Percentiles rank a stretch among this genome's conserved stretches.
Conservation (phyloP, 2,113 vertebrate species). For the Panurus biarmicus region DNA sequence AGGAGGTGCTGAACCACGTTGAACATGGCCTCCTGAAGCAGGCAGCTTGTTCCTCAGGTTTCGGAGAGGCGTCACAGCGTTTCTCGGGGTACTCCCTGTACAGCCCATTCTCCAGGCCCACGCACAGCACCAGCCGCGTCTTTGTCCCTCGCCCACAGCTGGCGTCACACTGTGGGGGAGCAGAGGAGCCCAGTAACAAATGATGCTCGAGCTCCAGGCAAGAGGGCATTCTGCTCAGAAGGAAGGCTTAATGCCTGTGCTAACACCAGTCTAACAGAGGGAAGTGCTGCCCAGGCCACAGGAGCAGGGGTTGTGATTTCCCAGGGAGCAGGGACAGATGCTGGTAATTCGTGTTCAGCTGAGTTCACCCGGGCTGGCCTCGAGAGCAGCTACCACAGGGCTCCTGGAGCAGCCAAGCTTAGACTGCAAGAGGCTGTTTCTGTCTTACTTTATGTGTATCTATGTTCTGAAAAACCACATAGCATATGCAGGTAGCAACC, state of each 20-base stretch:
- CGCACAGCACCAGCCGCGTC: slow-evolving; percentile 72
- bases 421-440: background rate
- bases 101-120: slow-evolving; percentile 72
- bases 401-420: background rate
- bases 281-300: background rate
- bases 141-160: slow-evolving; percentile 76
- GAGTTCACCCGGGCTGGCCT: background rate
- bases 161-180: slow-evolving; percentile 69
- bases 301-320: background rate
- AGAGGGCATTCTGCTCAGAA: background rate
- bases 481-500: background rate
- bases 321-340: background rate
- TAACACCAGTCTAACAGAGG: background rate
- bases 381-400: background rate
- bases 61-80: slow-evolving; percentile 55
- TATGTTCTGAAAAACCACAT: background rate
- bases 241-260: background rate
- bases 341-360: background rate
- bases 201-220: accelerated
- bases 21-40: slow-evolving; percentile 81
- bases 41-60: slow-evolving; percentile 66
- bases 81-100: slow-evolving; percentile 75
- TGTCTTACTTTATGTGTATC: background rate
- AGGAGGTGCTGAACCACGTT: slow-evolving; percentile 82
- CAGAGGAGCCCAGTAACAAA: background rate